phyloP scores from a whole-genome alignment of 2,113 vertebrate genomes.

The Macrotis lagotis region DNA sequence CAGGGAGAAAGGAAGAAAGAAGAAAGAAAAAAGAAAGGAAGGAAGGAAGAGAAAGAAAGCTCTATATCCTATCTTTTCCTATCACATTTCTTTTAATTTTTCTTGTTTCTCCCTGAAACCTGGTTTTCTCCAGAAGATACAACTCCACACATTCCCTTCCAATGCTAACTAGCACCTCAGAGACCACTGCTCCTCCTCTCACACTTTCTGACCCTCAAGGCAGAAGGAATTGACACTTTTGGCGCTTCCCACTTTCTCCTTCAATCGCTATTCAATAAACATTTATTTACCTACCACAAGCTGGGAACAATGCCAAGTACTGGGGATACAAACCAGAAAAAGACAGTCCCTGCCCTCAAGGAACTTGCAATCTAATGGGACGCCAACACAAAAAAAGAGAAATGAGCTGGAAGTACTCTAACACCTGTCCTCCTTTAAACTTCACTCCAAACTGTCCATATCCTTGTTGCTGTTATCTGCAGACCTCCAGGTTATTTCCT shows the following conservation, averaged over 20 bases:
- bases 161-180: not conserved
- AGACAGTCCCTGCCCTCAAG: not conserved
- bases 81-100: not conserved
- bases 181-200: not conserved
- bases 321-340: not conserved
- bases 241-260: not conserved
- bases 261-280: not conserved
- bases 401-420: no score
- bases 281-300: not conserved
- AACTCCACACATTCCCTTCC: not conserved
- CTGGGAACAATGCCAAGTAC: not conserved
- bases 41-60: not conserved
- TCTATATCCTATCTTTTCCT: not conserved
- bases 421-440: not conserved
- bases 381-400: no score
- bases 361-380: not conserved
- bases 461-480: not conserved
- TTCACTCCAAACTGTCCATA: not conserved
- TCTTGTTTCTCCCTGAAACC: not conserved
- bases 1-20: no score
- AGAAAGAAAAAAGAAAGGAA: no score
- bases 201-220: not conserved
- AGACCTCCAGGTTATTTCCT: not conserved
- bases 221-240: not conserved
- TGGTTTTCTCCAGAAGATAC: not conserved